Base-by-base conservation (phyloP, 2,888 invertebrate species). In the Operophtera brumata region DNA sequence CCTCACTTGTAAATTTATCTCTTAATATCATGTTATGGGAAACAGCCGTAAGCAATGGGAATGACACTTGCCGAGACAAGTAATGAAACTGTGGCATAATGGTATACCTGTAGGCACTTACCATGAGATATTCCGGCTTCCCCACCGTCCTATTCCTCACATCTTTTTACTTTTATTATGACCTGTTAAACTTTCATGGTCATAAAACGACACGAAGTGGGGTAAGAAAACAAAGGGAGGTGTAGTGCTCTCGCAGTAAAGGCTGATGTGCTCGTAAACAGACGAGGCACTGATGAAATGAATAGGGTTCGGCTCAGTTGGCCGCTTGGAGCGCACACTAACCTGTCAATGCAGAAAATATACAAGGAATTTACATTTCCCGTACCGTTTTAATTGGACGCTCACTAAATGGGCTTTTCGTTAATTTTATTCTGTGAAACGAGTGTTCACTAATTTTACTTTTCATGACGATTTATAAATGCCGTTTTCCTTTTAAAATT, bases 231-330 rank as follows among this genome's bases (percentile, higher is more conserved):
- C 75, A 84, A 82, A 75, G 78, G 67, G 73, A 78, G 67, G 74
- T 75, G 69, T 78, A 82, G 82, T 75, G 75, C 76, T 75, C 79
- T 83, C 67, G 73, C 70, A 72, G 77, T 80, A 79, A 84, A 78
- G 73, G 73, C 71, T 71, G 71, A 77, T 73, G 72, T 71, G 78
- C 77, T 84, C 84, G 77, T 85, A 86, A 84, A 84, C 74, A 77
- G 74, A 69, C 71, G 73, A 64, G 65, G 71, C 73, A 63, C 65
- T 71, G 75, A 69, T 73, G 75, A 73, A 77, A 75, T 79, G 78
- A 80, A 80, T 77, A 75, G 75, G 61, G 67, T 66, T 66, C 61
- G 67, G 62, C 71, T 69, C 35, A 35, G 44, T 40, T 47, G 43
- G 42, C 62, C 65, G 63, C 68, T 13, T 73, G 58, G 62, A 60